Conservation (phyloP, 2,888 invertebrate species). For the Gymnosoma rotundatum region DNA sequence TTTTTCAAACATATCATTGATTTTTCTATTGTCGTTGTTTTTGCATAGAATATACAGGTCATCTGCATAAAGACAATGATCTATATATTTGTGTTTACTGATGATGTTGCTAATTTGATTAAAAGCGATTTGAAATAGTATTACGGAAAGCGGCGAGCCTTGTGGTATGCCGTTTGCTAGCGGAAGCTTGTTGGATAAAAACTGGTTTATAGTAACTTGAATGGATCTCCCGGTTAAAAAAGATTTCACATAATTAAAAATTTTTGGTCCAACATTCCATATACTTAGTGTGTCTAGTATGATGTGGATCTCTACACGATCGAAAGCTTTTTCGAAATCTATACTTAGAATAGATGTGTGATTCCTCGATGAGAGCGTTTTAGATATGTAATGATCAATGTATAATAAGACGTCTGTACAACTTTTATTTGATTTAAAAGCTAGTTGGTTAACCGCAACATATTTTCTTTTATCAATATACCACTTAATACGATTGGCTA, state of each 20-base stretch:
- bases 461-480: not conserved
- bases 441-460: not conserved
- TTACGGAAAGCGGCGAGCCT: conserved; percentile 41
- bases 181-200: too few species aligned
- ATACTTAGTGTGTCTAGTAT: not conserved
- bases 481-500: conserved; percentile 2
- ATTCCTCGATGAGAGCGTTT: conserved; percentile 10
- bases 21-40: too few species aligned
- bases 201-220: too few species aligned
- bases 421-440: not conserved
- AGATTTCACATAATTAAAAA: conserved; percentile 44
- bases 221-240: too few species aligned
- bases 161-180: conserved; percentile 56
- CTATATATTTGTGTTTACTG: conserved; percentile 55
- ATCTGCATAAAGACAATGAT: conserved; percentile 65
- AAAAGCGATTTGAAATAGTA: conserved; percentile 58
- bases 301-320: conserved; percentile 62
- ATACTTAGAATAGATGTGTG: conserved; percentile 47
- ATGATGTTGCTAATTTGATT: conserved; percentile 54
- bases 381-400: conserved; percentile 17
- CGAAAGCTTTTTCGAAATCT: conserved; percentile 66
- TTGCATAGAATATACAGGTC: conserved; percentile 64
- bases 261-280: conserved; percentile 32
- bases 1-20: too few species aligned
- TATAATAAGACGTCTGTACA: conserved; percentile 5